A percentile compares a stretch with the other conserved stretches of the same genome.
These are phyloP conservation scores for Pentalonia nigronervosa DNA, from an alignment of 1,140 invertebrate species.

Conservation along the genomic window DNA sequence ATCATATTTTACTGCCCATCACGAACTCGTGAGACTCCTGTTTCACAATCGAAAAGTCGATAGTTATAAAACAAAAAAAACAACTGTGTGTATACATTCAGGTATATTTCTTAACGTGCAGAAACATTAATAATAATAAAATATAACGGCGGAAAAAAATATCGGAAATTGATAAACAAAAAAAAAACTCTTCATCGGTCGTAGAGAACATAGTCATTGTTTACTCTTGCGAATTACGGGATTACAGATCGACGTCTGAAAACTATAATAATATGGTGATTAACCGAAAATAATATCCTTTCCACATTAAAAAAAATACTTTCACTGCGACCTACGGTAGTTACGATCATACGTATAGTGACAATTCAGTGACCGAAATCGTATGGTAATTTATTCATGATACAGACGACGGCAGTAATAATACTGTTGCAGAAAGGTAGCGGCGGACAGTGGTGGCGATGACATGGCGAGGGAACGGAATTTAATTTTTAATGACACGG, in stretches of 20 bases:
- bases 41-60: conserved; percentile 38
- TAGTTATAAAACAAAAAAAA: conserved; percentile 27
- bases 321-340: not conserved
- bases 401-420: not conserved
- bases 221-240: not conserved
- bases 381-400: conserved; percentile 42
- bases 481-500: conserved; percentile 21
- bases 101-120: not conserved
- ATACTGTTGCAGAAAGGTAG: conserved; percentile 18
- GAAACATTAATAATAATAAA: not conserved
- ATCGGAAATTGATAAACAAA: not conserved
- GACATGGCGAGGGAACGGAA: no score
- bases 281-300: not conserved
- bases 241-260: not conserved
- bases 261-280: not conserved
- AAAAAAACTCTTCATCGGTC: not conserved
- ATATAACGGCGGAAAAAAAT: not conserved
- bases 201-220: not conserved
- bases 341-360: not conserved
- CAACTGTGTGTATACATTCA: not conserved
- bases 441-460: not conserved
- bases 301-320: conserved; percentile 2
- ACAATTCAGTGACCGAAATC: conserved; percentile 23
- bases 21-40: conserved; percentile 57
- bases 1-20: conserved; percentile 39